These are phyloP conservation scores for Dicranocentrus wangi DNA, from an alignment of 2,888 invertebrate species.

Conservation along the genomic window DNA sequence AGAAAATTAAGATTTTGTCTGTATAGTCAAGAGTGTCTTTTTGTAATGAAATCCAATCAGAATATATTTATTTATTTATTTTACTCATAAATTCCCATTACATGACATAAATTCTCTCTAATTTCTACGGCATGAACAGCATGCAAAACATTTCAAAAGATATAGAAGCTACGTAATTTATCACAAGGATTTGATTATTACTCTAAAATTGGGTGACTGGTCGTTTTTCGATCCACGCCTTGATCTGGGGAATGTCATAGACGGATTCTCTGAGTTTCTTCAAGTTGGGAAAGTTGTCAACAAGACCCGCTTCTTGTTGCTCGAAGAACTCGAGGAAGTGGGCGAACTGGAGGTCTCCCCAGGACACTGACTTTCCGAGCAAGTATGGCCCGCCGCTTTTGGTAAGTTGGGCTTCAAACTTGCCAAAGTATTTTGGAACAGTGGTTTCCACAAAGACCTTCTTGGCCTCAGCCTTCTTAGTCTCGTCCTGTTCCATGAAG, in stretches of 20 bases:
- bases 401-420: constrained; percentile 39
- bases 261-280: constrained; percentile 77
- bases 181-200: no score
- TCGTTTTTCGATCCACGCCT: constrained; percentile 78
- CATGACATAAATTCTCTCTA: no score
- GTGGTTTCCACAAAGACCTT: constrained; percentile 44
- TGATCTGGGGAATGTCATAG: constrained; percentile 77
- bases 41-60: no score
- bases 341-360: constrained; percentile 53
- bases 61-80: no score
- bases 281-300: constrained; percentile 77
- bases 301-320: constrained; percentile 37
- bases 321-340: constrained; percentile 38
- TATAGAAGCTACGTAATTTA: no score
- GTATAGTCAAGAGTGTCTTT: no score
- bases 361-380: constrained; percentile 58
- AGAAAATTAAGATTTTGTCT: no score
- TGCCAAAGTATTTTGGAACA: constrained; percentile 44
- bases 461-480: constrained; percentile 50
- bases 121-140: no score
- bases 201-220: constrained; percentile 76
- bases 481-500: constrained; percentile 54
- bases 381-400: constrained; percentile 33
- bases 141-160: no score
- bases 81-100: no score